Conservation (phyloP, 2,797 vertebrate genomes). For the Helicolenus hilgendorfi region DNA sequence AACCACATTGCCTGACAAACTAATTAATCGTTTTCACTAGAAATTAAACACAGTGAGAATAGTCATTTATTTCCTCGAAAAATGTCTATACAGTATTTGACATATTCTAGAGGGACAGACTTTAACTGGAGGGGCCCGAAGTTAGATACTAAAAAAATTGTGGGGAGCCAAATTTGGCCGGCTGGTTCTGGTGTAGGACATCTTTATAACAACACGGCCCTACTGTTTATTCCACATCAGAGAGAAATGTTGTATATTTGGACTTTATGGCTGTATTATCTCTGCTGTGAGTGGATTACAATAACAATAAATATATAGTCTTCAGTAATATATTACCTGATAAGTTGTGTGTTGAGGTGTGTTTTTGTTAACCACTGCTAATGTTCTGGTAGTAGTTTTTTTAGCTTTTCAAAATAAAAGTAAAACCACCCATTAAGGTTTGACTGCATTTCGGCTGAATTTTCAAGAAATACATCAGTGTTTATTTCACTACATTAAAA, state of each 20-base stretch:
- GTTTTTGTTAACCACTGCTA: not conserved
- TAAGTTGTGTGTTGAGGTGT: not conserved
- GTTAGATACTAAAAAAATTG: slow-evolving; percentile 12
- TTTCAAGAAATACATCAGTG: not conserved
- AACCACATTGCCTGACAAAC: not conserved
- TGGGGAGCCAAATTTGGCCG: slow-evolving; percentile 21
- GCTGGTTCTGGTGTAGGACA: not conserved
- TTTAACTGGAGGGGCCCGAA: not conserved
- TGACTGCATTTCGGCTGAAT: not conserved
- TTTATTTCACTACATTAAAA: not conserved
- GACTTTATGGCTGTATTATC: not conserved
- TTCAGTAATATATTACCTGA: not conserved
- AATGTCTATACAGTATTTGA: slow-evolving; percentile 21
- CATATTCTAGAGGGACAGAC: slow-evolving; percentile 24
- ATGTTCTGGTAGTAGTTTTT: not conserved
- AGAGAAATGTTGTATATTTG: not conserved
- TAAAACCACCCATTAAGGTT: not conserved
- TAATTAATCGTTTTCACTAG: not conserved
- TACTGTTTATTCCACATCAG: not conserved
- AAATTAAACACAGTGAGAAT: slow-evolving; percentile 11
- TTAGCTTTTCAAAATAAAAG: not conserved
- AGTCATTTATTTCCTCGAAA: not conserved
- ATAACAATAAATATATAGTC: not conserved
- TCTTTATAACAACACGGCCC: not conserved
- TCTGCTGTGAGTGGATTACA: not conserved